Evolutionary conservation across 64 coral and sea anemone species (phyloP).

Genomic region (Acropora tenuis): DNA sequence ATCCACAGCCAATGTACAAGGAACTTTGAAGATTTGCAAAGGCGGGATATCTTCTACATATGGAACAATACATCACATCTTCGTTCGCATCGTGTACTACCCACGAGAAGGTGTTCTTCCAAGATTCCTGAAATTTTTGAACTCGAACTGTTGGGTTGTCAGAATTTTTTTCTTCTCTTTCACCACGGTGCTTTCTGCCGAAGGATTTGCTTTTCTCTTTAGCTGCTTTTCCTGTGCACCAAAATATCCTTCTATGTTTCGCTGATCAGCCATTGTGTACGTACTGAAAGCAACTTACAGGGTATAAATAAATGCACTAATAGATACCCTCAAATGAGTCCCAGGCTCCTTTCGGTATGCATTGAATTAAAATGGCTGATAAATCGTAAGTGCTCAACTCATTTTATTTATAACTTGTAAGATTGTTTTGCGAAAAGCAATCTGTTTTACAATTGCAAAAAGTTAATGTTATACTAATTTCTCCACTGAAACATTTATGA

Average conservation of each 20-base stretch:
- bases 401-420: constrained; percentile 19
- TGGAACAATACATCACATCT: constrained; percentile 31
- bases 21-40: constrained; percentile 21
- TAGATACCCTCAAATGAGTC: neutral
- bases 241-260: neutral
- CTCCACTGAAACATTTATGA: neutral
- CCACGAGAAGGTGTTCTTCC: constrained; percentile 17
- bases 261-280: neutral
- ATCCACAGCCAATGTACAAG: neutral
- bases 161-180: constrained; percentile 9
- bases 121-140: neutral
- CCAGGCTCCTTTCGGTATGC: constrained; percentile 16
- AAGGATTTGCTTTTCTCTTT: neutral
- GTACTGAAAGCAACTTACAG: neutral
- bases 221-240: neutral
- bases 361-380: constrained; percentile 9
- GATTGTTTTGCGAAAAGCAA: neutral
- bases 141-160: too few species aligned
- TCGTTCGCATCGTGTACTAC: constrained; percentile 38
- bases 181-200: neutral
- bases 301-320: neutral
- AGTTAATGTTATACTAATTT: neutral
- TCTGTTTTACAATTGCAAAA: neutral
- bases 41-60: neutral
- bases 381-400: neutral